These are phyloP conservation scores for Manduca sexta DNA, from an alignment of 1,140 invertebrate genomes.

Conservation along the genomic window DNA sequence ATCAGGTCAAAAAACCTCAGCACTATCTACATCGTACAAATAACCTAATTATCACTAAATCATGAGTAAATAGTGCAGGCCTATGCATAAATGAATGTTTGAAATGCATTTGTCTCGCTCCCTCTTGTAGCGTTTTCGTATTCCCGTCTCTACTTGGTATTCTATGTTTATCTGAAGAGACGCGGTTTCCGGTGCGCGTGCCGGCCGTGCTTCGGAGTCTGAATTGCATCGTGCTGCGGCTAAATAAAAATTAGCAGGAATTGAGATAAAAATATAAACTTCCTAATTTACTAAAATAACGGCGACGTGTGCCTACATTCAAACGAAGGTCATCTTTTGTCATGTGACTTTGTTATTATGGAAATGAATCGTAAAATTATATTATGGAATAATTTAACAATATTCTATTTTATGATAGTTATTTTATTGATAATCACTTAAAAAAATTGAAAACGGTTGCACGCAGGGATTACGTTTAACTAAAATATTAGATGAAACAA, in stretches of 20 bases:
- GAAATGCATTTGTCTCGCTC: slow-evolving; percentile 19
- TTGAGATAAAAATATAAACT: background rate
- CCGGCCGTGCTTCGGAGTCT: slow-evolving; percentile 6
- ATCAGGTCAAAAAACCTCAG: slow-evolving; percentile 13
- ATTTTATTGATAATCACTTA: too few relatives aligned
- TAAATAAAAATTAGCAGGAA: slow-evolving; percentile 12
- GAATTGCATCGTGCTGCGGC: slow-evolving; percentile 12
- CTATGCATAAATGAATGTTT: slow-evolving; percentile 13
- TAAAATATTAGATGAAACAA: too few relatives aligned
- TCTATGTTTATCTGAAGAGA: slow-evolving; percentile 40
- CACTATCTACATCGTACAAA: slow-evolving; percentile 11
- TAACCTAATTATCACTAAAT: slow-evolving; percentile 23
- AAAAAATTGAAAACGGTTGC: too few relatives aligned
- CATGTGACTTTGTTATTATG: too few relatives aligned
- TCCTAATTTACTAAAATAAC: background rate
- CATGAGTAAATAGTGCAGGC: slow-evolving; percentile 23
- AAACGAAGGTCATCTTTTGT: too few relatives aligned
- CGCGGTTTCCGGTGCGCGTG: slow-evolving; percentile 36
- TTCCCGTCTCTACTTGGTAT: slow-evolving; percentile 27
- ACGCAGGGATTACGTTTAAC: too few relatives aligned
- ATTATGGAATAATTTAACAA: too few relatives aligned
- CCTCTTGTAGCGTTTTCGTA: slow-evolving; percentile 19
- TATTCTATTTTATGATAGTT: too few relatives aligned
- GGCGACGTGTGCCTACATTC: background rate
- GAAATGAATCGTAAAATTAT: too few relatives aligned